Base-by-base conservation (phyloP, 2,888 invertebrate species). In the Celastrina argiolus region DNA sequence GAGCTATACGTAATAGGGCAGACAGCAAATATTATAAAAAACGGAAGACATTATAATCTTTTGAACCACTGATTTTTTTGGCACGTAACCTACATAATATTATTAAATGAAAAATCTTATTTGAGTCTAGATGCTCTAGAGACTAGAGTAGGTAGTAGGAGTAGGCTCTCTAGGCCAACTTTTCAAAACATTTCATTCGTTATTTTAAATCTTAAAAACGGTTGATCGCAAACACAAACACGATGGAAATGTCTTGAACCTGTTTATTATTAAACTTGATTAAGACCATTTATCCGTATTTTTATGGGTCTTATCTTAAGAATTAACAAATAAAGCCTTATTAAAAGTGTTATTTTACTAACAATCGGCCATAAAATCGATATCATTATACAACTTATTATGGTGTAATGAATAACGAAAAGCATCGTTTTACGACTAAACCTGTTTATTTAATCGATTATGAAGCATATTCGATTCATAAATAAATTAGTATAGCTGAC, bases 291-390 rank as follows among this genome's bases (percentile, higher is more conserved):
- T 51, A 51, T 51, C 22, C 51, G 22, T 26, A 22, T 26, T 14
- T 26, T 51, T 51, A 51, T 51, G 51, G 10, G 12, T 5, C 51
- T 51, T 51, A 51, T 26, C 51, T 22, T 26, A 10, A 51, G 22
- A 51, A 51, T 51, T 51, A 51, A 51, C 51, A 51, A 26, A 51
- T 51, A 51, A 51, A 51, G 51, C 51, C 51, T 22, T 51, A 51
- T 36, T 36, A 51, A 51, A 51, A 26, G 51, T 51, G 51, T 51
- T 26, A 51, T 22, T 51, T 51, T 51, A 51, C 14, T 51, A 51
- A 51, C 51, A 51, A 51, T 51, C 51, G 51, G 22, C 51, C 5
- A 51, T 51, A 51, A 51, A 51, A 51, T 51, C 51, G 51, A 26
- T 51, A 51, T 26, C 22, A 51, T 26, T 51, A 51, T 51, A 14